phyloP scores from a whole-genome alignment of 2,797 vertebrate species.

The Sebastes diaconus region DNA sequence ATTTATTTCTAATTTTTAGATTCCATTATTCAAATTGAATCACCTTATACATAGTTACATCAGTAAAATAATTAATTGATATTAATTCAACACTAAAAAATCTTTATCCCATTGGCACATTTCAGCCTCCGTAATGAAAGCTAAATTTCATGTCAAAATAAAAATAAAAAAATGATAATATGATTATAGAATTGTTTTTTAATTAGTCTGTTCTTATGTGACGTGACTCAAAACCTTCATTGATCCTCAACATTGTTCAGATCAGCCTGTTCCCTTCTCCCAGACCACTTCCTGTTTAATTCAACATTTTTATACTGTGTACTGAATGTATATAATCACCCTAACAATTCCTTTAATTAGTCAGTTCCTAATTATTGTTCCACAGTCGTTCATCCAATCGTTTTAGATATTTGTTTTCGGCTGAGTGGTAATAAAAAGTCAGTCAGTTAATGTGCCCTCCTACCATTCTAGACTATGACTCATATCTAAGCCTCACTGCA shows the following conservation, averaged over 20 bases:
- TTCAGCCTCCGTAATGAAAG: not conserved
- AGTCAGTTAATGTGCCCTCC: conserved; percentile 80
- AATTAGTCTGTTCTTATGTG: not conserved
- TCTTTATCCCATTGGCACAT: not conserved
- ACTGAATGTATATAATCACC: not conserved
- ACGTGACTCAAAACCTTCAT: not conserved
- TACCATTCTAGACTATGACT: conserved; percentile 82
- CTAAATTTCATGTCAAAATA: not conserved
- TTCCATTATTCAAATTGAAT: not conserved
- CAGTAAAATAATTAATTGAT: not conserved
- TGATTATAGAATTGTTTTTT: not conserved
- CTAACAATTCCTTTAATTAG: conserved; percentile 55
- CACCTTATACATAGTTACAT: not conserved
- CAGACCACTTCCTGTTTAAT: not conserved
- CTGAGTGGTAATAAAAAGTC: conserved; percentile 74
- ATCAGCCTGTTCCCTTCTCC: not conserved
- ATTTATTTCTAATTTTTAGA: not conserved
- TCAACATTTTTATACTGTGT: not conserved
- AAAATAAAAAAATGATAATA: not conserved
- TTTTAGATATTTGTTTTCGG: conserved; percentile 72
- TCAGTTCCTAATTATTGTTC: conserved; percentile 53
- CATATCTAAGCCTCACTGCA: conserved; percentile 82
- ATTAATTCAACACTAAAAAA: not conserved
- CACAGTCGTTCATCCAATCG: conserved; percentile 47
- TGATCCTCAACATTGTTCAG: not conserved